These are phyloP conservation scores for Halichondria panicea DNA, from an alignment of 37 sponge, comb jelly and placozoan species.

Conservation along the genomic window DNA sequence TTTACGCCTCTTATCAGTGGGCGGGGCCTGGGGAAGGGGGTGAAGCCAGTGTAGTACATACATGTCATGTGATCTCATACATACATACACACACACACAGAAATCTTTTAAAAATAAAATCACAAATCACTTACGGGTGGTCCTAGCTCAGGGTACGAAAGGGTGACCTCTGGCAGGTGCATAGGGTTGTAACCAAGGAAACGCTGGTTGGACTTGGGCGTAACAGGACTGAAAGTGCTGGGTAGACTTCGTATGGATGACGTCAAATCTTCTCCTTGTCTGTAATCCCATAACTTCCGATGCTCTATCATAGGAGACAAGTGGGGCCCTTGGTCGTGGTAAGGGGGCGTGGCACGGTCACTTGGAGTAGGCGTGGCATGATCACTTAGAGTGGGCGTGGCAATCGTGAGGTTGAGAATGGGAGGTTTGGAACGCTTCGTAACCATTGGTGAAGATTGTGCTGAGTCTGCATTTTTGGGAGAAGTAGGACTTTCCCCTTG, in stretches of 20 bases:
- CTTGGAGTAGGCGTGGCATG: neutral
- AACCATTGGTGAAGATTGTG: no score
- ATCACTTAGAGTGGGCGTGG: neutral
- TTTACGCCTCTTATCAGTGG: neutral
- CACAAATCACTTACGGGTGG: no score
- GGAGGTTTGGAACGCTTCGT: neutral
- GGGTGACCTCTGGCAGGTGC: constrained; percentile 8
- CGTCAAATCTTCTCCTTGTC: neutral
- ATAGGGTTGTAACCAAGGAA: constrained; percentile 28
- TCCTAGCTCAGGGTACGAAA: constrained; percentile 18
- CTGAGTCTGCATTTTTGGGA: neutral
- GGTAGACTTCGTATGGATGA: constrained; percentile 18
- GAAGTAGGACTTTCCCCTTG: neutral
- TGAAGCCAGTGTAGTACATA: no score
- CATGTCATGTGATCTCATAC: no score
- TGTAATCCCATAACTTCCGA: no score
- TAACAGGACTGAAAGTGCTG: constrained; percentile 16
- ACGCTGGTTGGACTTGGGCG: neutral
- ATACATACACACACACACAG: no score
- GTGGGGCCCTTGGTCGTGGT: neutral
- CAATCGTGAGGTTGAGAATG: neutral
- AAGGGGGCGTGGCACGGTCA: neutral
- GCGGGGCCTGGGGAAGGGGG: no score
- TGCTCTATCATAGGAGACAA: no score
- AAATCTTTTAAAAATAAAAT: no score